phyloP scores from a whole-genome alignment of 2,888 invertebrate genomes.

The Eumacrocentrus americanus region DNA sequence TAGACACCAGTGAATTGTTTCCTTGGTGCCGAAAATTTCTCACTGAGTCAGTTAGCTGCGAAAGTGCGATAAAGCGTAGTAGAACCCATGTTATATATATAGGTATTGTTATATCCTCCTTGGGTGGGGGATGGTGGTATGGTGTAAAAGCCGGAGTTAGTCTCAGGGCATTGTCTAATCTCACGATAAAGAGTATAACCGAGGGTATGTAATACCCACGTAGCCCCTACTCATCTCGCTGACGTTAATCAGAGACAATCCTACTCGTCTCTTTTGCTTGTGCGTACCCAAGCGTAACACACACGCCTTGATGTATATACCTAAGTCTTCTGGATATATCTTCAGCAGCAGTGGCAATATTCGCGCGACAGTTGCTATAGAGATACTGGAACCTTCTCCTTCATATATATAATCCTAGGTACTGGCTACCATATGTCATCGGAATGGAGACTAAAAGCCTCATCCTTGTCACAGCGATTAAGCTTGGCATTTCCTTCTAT shows the following conservation, averaged over 20 bases:
- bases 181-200: conserved; percentile 34
- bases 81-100: too few species aligned
- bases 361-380: too few species aligned
- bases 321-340: not conserved
- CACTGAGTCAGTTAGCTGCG: conserved; percentile 33
- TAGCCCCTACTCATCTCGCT: conserved; percentile 32
- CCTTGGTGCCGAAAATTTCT: conserved; percentile 11
- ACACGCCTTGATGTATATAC: not conserved
- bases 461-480: conserved; percentile 8
- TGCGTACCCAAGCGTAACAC: conserved; percentile 11
- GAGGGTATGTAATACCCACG: conserved; percentile 32
- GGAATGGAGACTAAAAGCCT: conserved; percentile 3
- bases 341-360: not conserved
- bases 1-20: not conserved
- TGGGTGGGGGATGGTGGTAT: conserved; percentile 16
- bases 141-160: not conserved
- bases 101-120: conserved; percentile 23
- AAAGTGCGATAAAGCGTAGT: conserved; percentile 38
- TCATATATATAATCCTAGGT: not conserved
- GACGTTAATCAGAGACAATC: conserved; percentile 32
- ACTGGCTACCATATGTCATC: conserved; percentile 13
- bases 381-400: too few species aligned
- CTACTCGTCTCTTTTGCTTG: conserved; percentile 17
- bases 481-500: conserved; percentile 3
- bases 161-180: conserved; percentile 38